Evolutionary conservation across 2,888 invertebrate species (phyloP), one percentile per base, ranked within the genome.

Genomic region (Aspidiotus rigidus): DNA sequence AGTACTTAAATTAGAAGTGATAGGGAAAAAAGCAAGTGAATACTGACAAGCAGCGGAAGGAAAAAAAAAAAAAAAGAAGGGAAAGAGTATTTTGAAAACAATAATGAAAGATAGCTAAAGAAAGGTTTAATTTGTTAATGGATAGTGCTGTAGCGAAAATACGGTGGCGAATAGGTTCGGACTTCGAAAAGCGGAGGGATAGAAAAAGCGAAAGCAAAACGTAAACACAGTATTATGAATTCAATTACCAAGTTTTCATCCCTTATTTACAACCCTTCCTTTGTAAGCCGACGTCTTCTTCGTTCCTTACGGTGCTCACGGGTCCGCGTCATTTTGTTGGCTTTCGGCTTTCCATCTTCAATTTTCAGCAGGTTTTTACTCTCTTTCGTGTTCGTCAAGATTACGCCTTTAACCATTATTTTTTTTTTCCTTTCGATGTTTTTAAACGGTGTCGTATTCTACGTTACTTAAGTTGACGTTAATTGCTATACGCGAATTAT

Each of bases 81-180:
- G 13, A 59, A 59, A 59, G 39, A 59, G 59, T 59, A 59, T 59
- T 59, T 59, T 39, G 16, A 59, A 59, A 59, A 59, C 59, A 11
- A 59, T 59, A 59, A 59, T 39, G 59, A 59, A 39, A 59, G 59
- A 59, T 59, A 28, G 59, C 39, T 59, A 28, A 11, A 39, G 28
- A 59, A 59, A 59, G 59, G 59, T 59, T 59, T 59, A 59, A 59
- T 59, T 59, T 59, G 59, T 59, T 59, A 59, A 59, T 59, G 59
- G 59, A 59, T 59, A 59, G 59, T 59, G 39, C 16, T 13, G 28
- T 28, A 16, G n/a, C 56, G 56, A 56, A 56, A 56, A 56, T 56
- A 56, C 28, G 28, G 16, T 17, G 16, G 13, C 39, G 39, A 16
- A 28, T 11, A 15, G 59, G 28, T 28, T 59, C 13, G 28, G 59